Conservation (phyloP, 2,888 invertebrate species). For the Lycia hirtaria region DNA sequence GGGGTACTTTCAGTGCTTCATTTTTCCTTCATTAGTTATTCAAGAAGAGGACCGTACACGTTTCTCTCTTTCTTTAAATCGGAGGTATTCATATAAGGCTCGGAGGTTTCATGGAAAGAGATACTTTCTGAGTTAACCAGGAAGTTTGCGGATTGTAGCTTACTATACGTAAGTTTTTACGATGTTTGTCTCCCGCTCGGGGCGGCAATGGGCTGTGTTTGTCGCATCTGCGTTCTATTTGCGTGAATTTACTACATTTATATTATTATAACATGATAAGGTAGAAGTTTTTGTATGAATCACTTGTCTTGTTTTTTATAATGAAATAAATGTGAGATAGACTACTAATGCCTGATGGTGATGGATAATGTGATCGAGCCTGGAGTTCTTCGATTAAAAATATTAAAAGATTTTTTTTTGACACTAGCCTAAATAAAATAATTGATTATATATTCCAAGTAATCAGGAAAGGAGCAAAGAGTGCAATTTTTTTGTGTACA, state of each 20-base stretch:
- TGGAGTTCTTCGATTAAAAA: too few species aligned
- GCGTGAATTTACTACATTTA: conserved; percentile 62
- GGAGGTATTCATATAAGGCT: conserved; percentile 51
- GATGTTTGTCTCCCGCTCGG: conserved; percentile 58
- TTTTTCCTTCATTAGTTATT: conserved; percentile 63
- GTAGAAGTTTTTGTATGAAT: background rate
- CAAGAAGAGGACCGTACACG: conserved; percentile 42
- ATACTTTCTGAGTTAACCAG: conserved; percentile 64
- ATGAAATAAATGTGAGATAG: background rate
- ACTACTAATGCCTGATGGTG: background rate
- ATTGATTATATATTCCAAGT: too few species aligned
- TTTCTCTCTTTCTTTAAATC: conserved; percentile 41
- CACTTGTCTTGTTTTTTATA: background rate
- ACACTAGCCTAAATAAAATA: too few species aligned
- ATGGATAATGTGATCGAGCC: too few species aligned
- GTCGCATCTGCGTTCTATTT: conserved; percentile 71
- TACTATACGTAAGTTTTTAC: conserved; percentile 74
- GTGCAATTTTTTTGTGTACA: too few species aligned
- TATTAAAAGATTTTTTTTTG: too few species aligned
- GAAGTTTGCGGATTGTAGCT: conserved; percentile 66
- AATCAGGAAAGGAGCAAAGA: too few species aligned
- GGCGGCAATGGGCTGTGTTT: conserved; percentile 64
- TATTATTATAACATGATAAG: conserved; percentile 44
- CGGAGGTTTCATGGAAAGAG: conserved; percentile 54
- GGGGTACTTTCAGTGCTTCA: conserved; percentile 51